Evolutionary conservation across 2,797 vertebrate species (phyloP), one percentile per base, ranked within the genome.

Genomic region (Gambusia yucatana): DNA sequence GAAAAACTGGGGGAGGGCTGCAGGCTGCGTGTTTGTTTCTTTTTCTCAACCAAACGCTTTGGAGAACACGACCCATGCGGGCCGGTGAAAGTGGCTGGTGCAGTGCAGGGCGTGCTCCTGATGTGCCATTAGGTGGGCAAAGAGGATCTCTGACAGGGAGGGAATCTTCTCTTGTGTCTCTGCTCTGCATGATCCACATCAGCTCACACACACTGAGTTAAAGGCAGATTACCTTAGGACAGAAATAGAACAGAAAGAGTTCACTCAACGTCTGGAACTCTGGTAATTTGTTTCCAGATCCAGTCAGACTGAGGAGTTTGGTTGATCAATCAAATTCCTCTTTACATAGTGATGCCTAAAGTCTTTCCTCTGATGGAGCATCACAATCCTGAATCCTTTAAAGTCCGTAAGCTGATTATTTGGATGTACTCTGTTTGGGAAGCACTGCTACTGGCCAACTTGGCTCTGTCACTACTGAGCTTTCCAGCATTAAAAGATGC

Each of bases 71-170:
- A 79, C 87, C 22, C 92, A 76, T 82, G 84, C 89, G 63, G 88
- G 84, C 92, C 91, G 92, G 94, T 92, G 93, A 92, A 92, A 90
- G 84, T n/a, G 83, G 84, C 89, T 93, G 92, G 91, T 88, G 93
- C 94, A 94, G 87, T 93, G 93, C 93, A 89, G 91, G 77, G 86
- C 77, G 84, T n/a, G 90, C 82, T 87, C 89, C 88, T 91, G 87
- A 92, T 87, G 77, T 84, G 65, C 87, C 87, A 78, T 84, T 81
- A 90, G 82, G 55, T 78, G 84, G 86, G 86, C 73, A 71, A 6
- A 81, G 83, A 78, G 79, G 79, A 82, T 89, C 86, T 83, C 81
- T 76, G 57, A 72, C 74, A 83, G 76, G 65, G 73, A 63, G 69
- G 74, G 72, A 71, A 72, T 74, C 75, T 11, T 67, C 41, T 36